Base-by-base conservation (phyloP, 2,797 vertebrate genomes). In the Tiaroga cobitis region DNA sequence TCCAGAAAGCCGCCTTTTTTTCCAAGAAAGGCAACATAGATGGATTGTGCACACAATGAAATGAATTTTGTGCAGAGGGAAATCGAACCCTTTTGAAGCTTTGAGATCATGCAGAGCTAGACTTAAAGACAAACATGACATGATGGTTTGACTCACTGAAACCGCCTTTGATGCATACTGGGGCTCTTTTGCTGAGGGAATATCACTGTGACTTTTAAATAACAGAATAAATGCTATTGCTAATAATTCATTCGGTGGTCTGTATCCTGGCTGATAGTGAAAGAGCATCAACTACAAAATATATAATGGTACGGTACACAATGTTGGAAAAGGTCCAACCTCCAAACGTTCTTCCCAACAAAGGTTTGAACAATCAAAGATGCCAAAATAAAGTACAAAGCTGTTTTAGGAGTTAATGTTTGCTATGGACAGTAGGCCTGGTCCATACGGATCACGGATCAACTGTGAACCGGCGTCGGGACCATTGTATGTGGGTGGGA, bases 11-110 rank as follows among this genome's bases (percentile, higher is more conserved):
- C 16, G 24, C 18, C 24, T 69, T 69, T 69, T 37, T 51, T 51
- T 16, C 18, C 6, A 15, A 59, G 51, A 43, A 78, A 56, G 34
- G 34, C 24, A 68, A 15, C 11, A 18, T 37, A 39, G 74, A 69
- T 77, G 46, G 74, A 26, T 68, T 37, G 24, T 13, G 73, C 82
- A 32, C 74, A 56, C 63, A 77, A 34, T 77, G 24, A 54, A 83
- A 77, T 32, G 18, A 26, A 75, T 41, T 77, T 77, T 9, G 46
- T 39, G 46, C 43, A 43, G 63, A 3, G 19, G 49, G 63, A 59
- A 78, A 43, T 46, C 7, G 1, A 26, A 78, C 37, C 19, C 21
- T 34, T 84, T 84, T 78, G 32, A 77, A 84, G 82, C 34, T 79
- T 70, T 43, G 29, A 34, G 26, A 59, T 61, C 83, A 70, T 24